A percentile compares a stretch with the other conserved stretches of the same genome.
Conservation (phyloP, 2,797 vertebrate genomes). For the Apogon hyalosoma region DNA sequence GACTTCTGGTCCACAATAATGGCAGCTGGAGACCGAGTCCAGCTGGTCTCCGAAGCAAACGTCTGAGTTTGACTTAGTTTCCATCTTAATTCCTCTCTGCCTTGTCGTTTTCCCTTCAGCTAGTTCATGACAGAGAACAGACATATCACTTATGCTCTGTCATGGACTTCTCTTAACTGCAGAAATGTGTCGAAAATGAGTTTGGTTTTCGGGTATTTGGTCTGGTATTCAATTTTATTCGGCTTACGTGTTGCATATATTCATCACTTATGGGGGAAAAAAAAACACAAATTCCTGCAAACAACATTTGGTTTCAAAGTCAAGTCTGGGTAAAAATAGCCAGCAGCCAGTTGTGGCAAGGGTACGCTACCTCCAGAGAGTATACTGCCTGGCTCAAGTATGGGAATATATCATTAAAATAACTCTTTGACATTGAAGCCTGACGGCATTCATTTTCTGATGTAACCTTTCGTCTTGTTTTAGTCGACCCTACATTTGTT, state of each 20-base stretch:
- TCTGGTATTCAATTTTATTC: slow-evolving; percentile 43
- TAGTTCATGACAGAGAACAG: slow-evolving; percentile 41
- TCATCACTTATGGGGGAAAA: slow-evolving; percentile 25
- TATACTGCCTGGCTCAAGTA: slow-evolving; percentile 56
- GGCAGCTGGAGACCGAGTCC: slow-evolving; percentile 82
- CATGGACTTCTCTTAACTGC: slow-evolving; percentile 34
- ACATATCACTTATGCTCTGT: slow-evolving; percentile 38
- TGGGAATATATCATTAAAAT: slow-evolving; percentile 81
- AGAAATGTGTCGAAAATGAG: slow-evolving; percentile 33
- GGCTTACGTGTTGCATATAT: slow-evolving; percentile 38
- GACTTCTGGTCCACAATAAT: slow-evolving; percentile 66
- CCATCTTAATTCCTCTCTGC: slow-evolving; percentile 31
- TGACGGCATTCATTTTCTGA: slow-evolving; percentile 78
- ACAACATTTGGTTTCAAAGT: slow-evolving; percentile 70
- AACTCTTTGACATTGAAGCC: slow-evolving; percentile 76
- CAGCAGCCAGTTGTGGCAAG: slow-evolving; percentile 58
- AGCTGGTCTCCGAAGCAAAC: slow-evolving; percentile 48
- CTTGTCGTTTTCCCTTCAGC: slow-evolving; percentile 49
- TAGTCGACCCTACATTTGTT: slow-evolving; percentile 85
- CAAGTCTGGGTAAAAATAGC: slow-evolving; percentile 73
- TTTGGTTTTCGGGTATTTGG: slow-evolving; percentile 34
- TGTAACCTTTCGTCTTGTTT: slow-evolving; percentile 83
- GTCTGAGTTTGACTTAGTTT: slow-evolving; percentile 42
- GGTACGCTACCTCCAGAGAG: slow-evolving; percentile 67
- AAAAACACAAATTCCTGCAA: slow-evolving; percentile 52